A percentile compares a stretch with the other conserved stretches of the same genome.
These are phyloP conservation scores for Lytechinus variegatus DNA, from an alignment of 35 echinoderm and acorn worm genomes.

Conservation along the genomic window DNA sequence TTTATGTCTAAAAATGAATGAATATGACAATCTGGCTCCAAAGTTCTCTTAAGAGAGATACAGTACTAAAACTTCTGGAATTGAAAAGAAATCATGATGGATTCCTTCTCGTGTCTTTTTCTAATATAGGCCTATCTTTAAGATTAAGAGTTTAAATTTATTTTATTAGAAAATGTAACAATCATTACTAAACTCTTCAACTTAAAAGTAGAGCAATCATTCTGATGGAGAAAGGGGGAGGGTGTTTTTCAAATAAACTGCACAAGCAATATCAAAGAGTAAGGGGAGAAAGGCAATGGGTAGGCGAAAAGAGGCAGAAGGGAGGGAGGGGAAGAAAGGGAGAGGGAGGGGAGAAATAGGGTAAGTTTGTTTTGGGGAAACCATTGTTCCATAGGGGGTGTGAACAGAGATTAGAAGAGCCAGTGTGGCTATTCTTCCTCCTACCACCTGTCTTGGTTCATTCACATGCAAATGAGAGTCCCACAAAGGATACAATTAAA, in stretches of 20 bases:
- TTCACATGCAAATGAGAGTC: slow-evolving; percentile 44
- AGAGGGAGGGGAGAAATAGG: background rate
- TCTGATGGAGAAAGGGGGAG: background rate
- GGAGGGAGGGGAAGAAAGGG: background rate
- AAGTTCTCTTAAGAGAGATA: too few species aligned
- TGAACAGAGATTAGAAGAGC: slow-evolving; percentile 25
- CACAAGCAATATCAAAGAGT: background rate
- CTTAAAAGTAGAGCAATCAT: too few species aligned
- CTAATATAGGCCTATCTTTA: too few species aligned
- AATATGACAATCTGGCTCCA: too few species aligned
- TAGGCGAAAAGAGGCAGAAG: background rate
- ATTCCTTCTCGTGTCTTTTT: too few species aligned
- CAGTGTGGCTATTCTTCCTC: slow-evolving; percentile 10
- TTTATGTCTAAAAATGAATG: too few species aligned
- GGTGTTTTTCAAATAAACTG: background rate
- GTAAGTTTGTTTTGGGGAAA: background rate
- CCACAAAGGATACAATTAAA: slow-evolving; percentile 58
- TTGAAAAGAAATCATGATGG: too few species aligned
- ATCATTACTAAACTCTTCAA: too few species aligned
- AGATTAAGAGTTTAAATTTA: too few species aligned
- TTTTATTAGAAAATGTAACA: too few species aligned
- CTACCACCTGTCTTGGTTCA: slow-evolving; percentile 40
- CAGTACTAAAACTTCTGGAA: too few species aligned
- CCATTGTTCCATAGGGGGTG: slow-evolving; percentile 42
- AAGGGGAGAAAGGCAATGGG: background rate